Evolutionary conservation across 2,797 vertebrate species (phyloP).

Genomic region (Ficedula albicollis): DNA sequence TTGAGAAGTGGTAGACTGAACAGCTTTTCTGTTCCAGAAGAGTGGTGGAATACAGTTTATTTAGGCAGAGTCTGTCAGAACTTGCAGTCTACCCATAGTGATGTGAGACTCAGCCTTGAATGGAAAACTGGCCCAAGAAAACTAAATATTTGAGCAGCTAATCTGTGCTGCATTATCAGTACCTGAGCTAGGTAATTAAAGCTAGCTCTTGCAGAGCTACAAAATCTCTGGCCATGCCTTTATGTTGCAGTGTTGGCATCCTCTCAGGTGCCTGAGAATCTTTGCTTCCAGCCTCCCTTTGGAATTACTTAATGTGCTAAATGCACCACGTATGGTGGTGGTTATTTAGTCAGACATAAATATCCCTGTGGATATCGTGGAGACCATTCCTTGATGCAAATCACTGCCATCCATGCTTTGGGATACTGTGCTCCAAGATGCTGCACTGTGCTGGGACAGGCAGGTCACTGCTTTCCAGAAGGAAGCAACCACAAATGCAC

Average conservation of each 20-base stretch:
- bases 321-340: background rate
- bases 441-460: background rate
- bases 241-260: background rate
- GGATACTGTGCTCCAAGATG: background rate
- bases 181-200: slow-evolving; percentile 2
- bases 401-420: background rate
- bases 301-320: background rate
- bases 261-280: background rate
- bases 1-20: background rate
- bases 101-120: background rate
- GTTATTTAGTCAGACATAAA: background rate
- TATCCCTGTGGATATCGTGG: background rate
- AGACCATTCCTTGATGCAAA: background rate
- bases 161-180: slow-evolving; percentile 27
- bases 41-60: background rate
- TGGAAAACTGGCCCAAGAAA: slow-evolving; percentile 25
- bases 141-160: slow-evolving; percentile 60
- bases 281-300: background rate
- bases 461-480: background rate
- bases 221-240: background rate
- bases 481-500: background rate
- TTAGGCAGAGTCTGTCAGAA: background rate
- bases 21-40: background rate
- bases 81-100: background rate
- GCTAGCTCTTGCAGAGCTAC: background rate